Percentiles rank a stretch among this genome's conserved stretches.
phyloP scores from a whole-genome alignment of 2,797 vertebrate species.

The Falco concolor region DNA sequence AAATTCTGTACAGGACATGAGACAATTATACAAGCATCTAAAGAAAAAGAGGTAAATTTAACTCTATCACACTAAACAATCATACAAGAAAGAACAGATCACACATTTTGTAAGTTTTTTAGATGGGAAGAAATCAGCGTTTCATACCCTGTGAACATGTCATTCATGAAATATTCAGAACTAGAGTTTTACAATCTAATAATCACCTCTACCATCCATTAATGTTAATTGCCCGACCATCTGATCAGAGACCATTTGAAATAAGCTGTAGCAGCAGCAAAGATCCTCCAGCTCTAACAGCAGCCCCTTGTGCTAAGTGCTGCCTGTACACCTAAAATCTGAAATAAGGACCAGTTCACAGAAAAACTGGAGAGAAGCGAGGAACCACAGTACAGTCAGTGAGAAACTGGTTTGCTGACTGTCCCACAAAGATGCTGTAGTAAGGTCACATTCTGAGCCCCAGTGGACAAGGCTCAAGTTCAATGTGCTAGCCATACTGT shows the following conservation, averaged over 20 bases:
- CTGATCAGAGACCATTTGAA: neutral
- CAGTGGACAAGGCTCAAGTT: neutral
- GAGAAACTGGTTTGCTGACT: neutral
- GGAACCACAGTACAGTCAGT: neutral
- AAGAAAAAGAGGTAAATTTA: neutral
- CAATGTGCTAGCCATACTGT: neutral
- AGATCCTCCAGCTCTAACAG: neutral
- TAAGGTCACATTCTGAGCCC: neutral
- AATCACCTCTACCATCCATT: neutral
- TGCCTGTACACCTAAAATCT: neutral
- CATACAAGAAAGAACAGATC: neutral
- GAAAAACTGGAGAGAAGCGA: neutral
- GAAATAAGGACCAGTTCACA: neutral
- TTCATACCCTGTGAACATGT: neutral
- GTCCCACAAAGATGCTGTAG: neutral
- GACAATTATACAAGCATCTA: neutral
- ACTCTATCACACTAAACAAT: neutral
- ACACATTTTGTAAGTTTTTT: neutral
- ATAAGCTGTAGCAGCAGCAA: neutral
- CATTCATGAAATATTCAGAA: fast-evolving
- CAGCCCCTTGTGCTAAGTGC: neutral
- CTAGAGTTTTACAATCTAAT: neutral
- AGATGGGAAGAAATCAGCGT: neutral
- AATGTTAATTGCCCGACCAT: neutral
- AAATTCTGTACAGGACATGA: neutral